Percentiles rank a stretch among this genome's conserved stretches.
These are phyloP conservation scores for Platichthys stellatus DNA, from an alignment of 2,113 vertebrate genomes.

Conservation along the genomic window DNA sequence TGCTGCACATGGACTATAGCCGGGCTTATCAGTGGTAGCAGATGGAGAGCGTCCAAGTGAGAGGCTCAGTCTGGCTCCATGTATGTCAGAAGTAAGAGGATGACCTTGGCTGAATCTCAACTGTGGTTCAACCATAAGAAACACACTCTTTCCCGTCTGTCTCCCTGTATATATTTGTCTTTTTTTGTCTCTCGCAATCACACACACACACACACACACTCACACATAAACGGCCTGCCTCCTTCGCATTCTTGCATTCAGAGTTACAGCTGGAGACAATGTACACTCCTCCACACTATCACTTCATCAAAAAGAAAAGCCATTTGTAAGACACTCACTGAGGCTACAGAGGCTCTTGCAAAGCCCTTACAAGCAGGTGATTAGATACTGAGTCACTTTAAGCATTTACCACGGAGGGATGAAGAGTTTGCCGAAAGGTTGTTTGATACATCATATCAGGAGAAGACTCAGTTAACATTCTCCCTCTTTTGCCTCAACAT, in stretches of 20 bases:
- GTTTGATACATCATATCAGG: slow-evolving; percentile 19
- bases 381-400: slow-evolving; percentile 35
- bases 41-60: slow-evolving; percentile 77
- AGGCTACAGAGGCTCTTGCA: slow-evolving; percentile 4
- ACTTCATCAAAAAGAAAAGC: slow-evolving; percentile 43
- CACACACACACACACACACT: neutral
- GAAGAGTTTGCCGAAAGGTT: slow-evolving; percentile 4
- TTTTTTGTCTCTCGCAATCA: neutral
- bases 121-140: slow-evolving; percentile 48
- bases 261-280: slow-evolving; percentile 64
- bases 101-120: slow-evolving; percentile 72
- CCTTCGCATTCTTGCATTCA: slow-evolving; percentile 62
- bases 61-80: slow-evolving; percentile 75
- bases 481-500: neutral
- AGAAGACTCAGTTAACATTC: slow-evolving; percentile 10
- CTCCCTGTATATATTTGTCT: slow-evolving; percentile 3
- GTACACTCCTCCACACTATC: slow-evolving; percentile 45
- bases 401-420: slow-evolving; percentile 14
- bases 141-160: slow-evolving; percentile 36
- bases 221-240: slow-evolving; percentile 37
- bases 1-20: slow-evolving; percentile 57
- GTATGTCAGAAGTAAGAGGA: slow-evolving; percentile 76
- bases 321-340: slow-evolving; percentile 10
- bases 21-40: slow-evolving; percentile 69
- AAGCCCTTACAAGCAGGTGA: slow-evolving; percentile 33